Evolutionary conservation across 2,113 vertebrate genomes (phyloP).

Genomic region (Thomomys bottae): DNA sequence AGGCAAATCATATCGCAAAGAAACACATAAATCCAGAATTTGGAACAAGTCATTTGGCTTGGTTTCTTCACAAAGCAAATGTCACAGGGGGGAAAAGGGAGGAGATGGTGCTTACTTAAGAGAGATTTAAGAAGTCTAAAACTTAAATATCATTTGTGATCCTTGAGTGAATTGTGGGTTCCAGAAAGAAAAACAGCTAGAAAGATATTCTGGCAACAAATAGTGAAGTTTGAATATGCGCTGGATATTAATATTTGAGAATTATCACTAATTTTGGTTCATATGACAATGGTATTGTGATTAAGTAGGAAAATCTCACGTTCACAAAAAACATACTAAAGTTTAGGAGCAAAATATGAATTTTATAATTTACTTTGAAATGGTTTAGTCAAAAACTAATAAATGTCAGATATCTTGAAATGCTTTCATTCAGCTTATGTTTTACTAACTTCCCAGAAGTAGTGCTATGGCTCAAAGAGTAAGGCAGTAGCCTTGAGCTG

Average conservation of each 20-base stretch:
- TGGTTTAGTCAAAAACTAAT: constrained; percentile 17
- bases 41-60: constrained; percentile 40
- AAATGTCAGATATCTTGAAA: neutral
- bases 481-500: too few species aligned
- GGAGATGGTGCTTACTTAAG: constrained; percentile 8
- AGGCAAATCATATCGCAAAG: constrained; percentile 38
- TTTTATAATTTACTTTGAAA: constrained; percentile 47
- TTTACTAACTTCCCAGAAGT: too few species aligned
- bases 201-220: neutral
- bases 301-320: neutral
- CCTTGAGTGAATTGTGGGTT: neutral
- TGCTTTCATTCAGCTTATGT: neutral
- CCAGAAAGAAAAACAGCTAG: neutral
- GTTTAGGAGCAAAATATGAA: constrained; percentile 20
- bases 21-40: constrained; percentile 48
- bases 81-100: neutral
- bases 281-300: constrained; percentile 30
- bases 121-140: constrained; percentile 48
- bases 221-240: neutral
- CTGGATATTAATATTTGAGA: constrained; percentile 16
- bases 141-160: constrained; percentile 29
- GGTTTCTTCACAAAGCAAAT: constrained; percentile 57
- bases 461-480: too few species aligned
- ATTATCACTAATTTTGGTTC: constrained; percentile 45
- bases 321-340: constrained; percentile 26